Conservation (phyloP, 2,888 invertebrate genomes). For the Epirrhoe tristata region DNA sequence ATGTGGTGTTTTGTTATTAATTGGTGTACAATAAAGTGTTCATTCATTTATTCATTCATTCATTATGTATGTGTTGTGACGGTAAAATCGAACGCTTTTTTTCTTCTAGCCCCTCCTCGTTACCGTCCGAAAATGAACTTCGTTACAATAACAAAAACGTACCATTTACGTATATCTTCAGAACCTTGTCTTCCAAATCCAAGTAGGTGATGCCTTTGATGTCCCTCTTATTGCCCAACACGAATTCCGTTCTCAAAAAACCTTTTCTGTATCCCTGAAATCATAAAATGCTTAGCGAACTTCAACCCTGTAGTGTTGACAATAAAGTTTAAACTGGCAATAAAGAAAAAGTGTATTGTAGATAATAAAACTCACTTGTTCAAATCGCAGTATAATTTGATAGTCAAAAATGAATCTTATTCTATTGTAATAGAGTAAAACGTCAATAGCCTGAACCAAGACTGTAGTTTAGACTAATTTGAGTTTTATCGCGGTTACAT, state of each 20-base stretch:
- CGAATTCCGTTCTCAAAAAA: conserved; percentile 88
- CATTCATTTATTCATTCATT: too few relatives aligned
- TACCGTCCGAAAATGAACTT: too few relatives aligned
- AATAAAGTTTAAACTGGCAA: neutral
- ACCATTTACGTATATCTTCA: conserved; percentile 88
- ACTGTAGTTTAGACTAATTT: too few relatives aligned
- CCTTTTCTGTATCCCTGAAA: conserved; percentile 88
- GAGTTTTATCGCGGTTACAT: too few relatives aligned
- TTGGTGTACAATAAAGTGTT: too few relatives aligned
- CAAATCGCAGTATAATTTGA: neutral
- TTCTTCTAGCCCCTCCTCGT: too few relatives aligned
- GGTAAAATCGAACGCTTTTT: too few relatives aligned
- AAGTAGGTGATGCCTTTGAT: conserved; percentile 89
- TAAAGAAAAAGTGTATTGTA: neutral
- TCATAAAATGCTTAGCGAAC: conserved; percentile 7
- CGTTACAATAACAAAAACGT: too few relatives aligned
- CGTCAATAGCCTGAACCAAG: too few relatives aligned
- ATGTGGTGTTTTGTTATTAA: too few relatives aligned
- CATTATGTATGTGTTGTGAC: too few relatives aligned
- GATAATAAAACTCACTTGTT: neutral
- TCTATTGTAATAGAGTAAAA: neutral
- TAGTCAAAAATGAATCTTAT: neutral
- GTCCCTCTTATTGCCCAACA: conserved; percentile 86
- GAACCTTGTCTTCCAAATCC: conserved; percentile 89
- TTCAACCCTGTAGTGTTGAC: neutral